phyloP scores from a whole-genome alignment of 2,113 vertebrate genomes.

The Rhinolophus ferrumequinum region DNA sequence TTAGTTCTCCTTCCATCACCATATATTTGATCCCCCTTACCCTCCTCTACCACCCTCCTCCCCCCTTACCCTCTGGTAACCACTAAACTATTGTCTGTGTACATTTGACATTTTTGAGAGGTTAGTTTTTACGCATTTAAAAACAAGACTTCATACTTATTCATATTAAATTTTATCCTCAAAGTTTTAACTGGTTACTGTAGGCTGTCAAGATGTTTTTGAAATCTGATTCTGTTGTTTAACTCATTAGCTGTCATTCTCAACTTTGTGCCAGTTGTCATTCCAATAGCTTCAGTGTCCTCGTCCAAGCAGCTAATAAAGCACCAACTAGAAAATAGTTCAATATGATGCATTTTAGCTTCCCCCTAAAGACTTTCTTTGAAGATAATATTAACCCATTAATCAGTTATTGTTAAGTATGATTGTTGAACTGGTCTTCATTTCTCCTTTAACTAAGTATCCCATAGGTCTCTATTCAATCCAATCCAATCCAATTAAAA shows the following conservation, averaged over 20 bases:
- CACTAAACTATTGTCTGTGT: no score
- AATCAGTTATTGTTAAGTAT: neutral
- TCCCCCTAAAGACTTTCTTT: neutral
- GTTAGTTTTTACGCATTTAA: neutral
- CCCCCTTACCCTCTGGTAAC: no score
- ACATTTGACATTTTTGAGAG: neutral
- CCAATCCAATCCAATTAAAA: neutral
- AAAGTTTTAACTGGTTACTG: neutral
- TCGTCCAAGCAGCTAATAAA: neutral
- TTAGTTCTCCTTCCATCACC: no score
- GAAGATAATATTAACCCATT: neutral
- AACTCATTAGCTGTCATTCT: neutral
- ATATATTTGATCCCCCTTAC: no score
- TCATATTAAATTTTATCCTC: neutral
- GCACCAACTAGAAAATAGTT: neutral
- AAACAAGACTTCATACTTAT: neutral
- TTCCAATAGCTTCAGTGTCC: neutral
- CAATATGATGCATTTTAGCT: neutral
- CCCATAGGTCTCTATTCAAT: neutral
- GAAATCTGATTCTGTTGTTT: neutral
- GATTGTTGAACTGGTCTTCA: neutral
- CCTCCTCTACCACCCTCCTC: no score
- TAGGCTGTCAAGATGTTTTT: neutral
- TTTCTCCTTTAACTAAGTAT: neutral
- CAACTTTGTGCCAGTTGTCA: neutral